Evolutionary conservation across 1,140 invertebrate species (phyloP), one percentile per base, ranked within the genome.

Genomic region (Caenorhabditis briggsae): DNA sequence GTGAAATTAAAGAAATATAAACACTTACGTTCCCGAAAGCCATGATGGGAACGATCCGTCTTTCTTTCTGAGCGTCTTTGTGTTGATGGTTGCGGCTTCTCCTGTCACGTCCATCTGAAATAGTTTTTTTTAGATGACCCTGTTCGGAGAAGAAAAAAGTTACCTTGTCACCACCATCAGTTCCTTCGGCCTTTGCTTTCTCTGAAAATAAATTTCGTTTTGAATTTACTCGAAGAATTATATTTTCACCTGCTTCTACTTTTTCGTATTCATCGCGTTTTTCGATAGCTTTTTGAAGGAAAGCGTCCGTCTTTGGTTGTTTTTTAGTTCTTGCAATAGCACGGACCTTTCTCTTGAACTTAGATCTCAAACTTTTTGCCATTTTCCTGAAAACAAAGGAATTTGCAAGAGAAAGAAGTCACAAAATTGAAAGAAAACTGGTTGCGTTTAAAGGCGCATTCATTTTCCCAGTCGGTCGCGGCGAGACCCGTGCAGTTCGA

Each of bases 331-430:
- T 33, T 18, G 65, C 83, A 25, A 87, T 84, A 33, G 86, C 83
- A 9, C 86, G 46, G 12, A 84, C 64, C 55, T 82, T 87, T 84
- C 86, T 70, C 65, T 87, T 87, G 83, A 84, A 87, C 43, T 87
- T 87, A 5, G 86, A 87, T 55, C 86, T 85, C 33, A 87, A 64
- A 78, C 82, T 78, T 33, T 87, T 87, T 11, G 86, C 86, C 86
- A 87, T 87, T 83, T 86, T 64, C 20, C 86, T 82, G 43, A 82
- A 87, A 84, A 86, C 7, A 8, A 41, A 48, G 23, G 5, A 41
- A 83, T n/a, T 7, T 82, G 46, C 14, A n/a, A 11, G 16, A n/a
- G 6, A 25, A 41, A 58, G 8, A 58, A 58, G 5, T 18, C 5
- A n/a, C 3, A 83, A 83, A 20, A 16, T 18, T n/a, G 14, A 53